A percentile compares a stretch with the other conserved stretches of the same genome.
Evolutionary conservation across 1,140 invertebrate species (phyloP).

Genomic region (Polypedilum pembai): DNA sequence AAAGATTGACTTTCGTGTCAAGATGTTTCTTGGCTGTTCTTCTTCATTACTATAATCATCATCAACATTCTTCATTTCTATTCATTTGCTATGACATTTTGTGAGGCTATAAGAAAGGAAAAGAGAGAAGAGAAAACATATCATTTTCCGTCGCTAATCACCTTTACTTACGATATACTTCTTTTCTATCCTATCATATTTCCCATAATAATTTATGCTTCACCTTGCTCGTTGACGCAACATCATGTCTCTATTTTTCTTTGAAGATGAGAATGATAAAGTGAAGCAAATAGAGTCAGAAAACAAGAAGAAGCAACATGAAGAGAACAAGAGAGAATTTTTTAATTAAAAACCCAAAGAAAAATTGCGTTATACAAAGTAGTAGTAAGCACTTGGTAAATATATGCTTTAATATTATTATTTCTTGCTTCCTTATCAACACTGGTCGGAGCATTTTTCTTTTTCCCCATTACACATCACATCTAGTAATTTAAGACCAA

Average conservation of each 20-base stretch:
- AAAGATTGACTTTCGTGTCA: too few species aligned
- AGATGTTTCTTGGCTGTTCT: too few species aligned
- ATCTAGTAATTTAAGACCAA: slow-evolving; percentile 3
- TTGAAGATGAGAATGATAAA: not conserved
- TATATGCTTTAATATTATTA: slow-evolving; percentile 14
- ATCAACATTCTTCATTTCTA: too few species aligned
- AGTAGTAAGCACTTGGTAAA: not conserved
- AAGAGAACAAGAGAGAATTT: not conserved
- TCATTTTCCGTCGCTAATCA: not conserved
- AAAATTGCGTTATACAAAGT: too few species aligned
- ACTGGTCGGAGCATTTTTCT: not conserved
- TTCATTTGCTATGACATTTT: too few species aligned
- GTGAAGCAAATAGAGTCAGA: too few species aligned
- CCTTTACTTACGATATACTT: not conserved
- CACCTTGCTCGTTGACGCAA: not conserved
- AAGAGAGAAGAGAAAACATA: too few species aligned
- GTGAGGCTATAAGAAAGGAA: too few species aligned
- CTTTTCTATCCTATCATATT: not conserved
- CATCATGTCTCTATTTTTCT: not conserved
- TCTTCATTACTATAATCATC: too few species aligned
- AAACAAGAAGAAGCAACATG: not conserved
- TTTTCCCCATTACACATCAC: not conserved
- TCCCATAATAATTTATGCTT: slow-evolving; percentile 12
- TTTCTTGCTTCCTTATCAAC: not conserved
- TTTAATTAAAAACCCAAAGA: not conserved